Conservation (phyloP, 2,888 invertebrate genomes). For the Panorpa germanica region DNA sequence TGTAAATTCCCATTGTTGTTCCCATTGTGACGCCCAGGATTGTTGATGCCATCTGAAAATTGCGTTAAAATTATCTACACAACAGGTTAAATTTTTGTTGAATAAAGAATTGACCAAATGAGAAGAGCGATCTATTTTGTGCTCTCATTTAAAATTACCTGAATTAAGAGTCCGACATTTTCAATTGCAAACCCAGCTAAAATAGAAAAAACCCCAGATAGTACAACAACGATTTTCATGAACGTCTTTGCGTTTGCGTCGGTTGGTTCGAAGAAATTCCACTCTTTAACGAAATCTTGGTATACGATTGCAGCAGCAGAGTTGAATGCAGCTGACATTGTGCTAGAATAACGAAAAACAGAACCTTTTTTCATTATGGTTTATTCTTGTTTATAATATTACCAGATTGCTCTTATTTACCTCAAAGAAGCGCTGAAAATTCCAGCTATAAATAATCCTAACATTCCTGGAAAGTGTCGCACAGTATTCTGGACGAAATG, state of each 20-base stretch:
- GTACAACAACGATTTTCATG: conserved; percentile 25
- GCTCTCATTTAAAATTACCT: no score
- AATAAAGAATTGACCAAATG: no score
- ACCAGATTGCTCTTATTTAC: conserved; percentile 13
- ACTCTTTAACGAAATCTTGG: conserved; percentile 32
- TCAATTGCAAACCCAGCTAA: conserved; percentile 26
- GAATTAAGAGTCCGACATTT: no score
- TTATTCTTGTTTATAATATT: neutral
- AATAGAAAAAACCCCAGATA: conserved; percentile 37
- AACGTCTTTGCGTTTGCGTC: conserved; percentile 27
- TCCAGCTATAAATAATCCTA: conserved; percentile 40
- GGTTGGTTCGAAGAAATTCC: conserved; percentile 19
- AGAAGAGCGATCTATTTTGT: no score
- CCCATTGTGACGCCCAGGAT: conserved; percentile 32
- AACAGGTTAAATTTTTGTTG: no score
- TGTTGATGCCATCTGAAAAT: conserved; percentile 27
- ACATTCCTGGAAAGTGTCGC: conserved; percentile 28
- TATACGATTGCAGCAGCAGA: conserved; percentile 33
- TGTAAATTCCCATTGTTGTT: conserved; percentile 42
- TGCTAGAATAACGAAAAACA: conserved; percentile 19
- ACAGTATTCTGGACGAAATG: conserved; percentile 34
- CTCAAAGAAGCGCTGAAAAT: conserved; percentile 39
- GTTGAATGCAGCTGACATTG: conserved; percentile 35
- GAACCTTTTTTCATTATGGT: neutral
- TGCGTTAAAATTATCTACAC: conserved; percentile 27